A percentile compares a stretch with the other conserved stretches of the same genome.
phyloP scores from a whole-genome alignment of 1,140 invertebrate genomes.

The roundworm (Caenorhabditis elegans) region DNA sequence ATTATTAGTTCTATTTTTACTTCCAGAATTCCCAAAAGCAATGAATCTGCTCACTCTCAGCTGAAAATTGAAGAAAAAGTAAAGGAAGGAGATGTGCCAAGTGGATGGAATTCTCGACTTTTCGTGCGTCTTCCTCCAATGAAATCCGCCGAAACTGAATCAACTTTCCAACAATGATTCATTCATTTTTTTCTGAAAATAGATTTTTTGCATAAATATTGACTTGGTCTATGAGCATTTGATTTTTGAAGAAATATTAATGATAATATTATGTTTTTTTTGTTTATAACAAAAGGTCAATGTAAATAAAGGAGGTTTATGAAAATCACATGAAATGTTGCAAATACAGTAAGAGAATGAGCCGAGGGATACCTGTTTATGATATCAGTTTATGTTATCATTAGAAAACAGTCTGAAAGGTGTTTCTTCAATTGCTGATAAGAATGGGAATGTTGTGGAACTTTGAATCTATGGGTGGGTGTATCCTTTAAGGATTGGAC shows the following conservation, averaged over 20 bases:
- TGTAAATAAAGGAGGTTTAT: no score
- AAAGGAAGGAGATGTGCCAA: not conserved
- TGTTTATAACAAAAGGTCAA: no score
- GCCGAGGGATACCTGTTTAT: not conserved
- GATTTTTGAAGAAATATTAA: not conserved
- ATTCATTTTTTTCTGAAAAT: no score
- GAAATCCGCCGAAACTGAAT: no score
- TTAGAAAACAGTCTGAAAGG: conserved; percentile 9
- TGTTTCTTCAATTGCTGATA: not conserved
- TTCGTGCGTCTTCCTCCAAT: not conserved
- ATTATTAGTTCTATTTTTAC: no score
- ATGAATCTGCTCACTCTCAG: no score
- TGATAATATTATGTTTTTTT: not conserved
- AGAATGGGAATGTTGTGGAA: not conserved
- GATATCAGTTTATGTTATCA: conserved; percentile 9
- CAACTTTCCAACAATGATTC: no score
- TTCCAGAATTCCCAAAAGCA: no score
- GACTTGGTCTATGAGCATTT: no score
- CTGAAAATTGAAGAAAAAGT: conserved; percentile 7
- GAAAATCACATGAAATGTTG: not conserved
- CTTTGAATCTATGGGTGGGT: conserved; percentile 2
- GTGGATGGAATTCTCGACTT: conserved; percentile 13
- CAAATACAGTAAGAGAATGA: not conserved
- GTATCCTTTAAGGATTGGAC: not conserved
- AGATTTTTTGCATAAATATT: no score